These are phyloP conservation scores for Cossypha heuglini DNA, from an alignment of 2,797 vertebrate species.

Conservation along the genomic window DNA sequence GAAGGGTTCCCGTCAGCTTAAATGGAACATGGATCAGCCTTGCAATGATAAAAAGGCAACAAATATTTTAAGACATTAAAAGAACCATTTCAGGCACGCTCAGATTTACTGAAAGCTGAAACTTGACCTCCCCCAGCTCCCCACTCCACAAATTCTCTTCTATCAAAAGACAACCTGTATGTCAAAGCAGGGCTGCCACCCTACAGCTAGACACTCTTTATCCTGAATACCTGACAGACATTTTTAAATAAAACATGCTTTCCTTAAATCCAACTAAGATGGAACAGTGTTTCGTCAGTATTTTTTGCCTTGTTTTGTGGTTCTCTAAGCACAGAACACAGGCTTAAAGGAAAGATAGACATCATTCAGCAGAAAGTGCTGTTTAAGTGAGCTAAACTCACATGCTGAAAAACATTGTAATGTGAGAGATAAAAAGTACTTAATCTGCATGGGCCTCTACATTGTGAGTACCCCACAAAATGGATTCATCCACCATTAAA, in stretches of 20 bases:
- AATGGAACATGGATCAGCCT: constrained; percentile 35
- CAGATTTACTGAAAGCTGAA: constrained; percentile 57
- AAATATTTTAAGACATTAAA: constrained; percentile 53
- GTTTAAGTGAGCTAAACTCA: neutral
- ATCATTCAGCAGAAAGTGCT: neutral
- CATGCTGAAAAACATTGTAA: neutral
- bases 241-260: neutral
- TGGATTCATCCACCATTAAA: neutral
- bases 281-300: neutral
- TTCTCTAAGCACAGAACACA: neutral
- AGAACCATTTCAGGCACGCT: constrained; percentile 32
- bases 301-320: neutral
- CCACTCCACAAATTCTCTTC: constrained; percentile 23
- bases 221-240: neutral
- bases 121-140: constrained; percentile 1
- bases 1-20: constrained; percentile 31
- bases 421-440: neutral
- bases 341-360: neutral
- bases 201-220: neutral
- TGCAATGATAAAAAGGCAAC: constrained; percentile 44
- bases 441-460: neutral
- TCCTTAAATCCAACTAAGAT: neutral
- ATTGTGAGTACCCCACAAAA: neutral
- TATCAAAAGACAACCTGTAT: constrained; percentile 9
- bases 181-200: neutral